Evolutionary conservation across 1,140 invertebrate genomes (phyloP), one percentile per base, ranked within the genome.

Genomic region (Triops longicaudatus): DNA sequence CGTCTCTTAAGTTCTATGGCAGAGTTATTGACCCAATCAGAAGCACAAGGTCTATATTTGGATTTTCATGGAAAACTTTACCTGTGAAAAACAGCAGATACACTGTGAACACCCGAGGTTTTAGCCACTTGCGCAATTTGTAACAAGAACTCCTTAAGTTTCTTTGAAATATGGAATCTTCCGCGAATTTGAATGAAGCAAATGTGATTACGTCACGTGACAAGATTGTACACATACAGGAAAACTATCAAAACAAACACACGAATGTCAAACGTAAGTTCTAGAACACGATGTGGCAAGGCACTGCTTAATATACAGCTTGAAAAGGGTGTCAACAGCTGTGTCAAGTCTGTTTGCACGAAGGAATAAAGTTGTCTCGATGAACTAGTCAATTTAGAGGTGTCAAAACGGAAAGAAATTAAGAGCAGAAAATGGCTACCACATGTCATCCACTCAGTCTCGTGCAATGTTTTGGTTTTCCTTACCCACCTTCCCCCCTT

Each of bases 391-490:
- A 63, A 63, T 5, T 37, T 63, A 63, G 22, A 63, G 10, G 50
- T 14, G 50, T 4, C 22, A 22, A 22, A 63, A 63, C 50, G 22
- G 50, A 63, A 9, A 63, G 50, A 63, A 63, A 63, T 63, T 63
- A 17, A 22, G 17, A 63, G 17, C 50, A 63, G 50, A 63, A 63
- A 63, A 63, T 63, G 50, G 50, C 50, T 63, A 63, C 50, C 50
- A 63, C 50, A 63, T 63, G 50, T 63, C 50, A 63, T 63, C 50
- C 50, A 63, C 50, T 63, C 50, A 63, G 50, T 63, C 50, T 63
- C 50, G 50, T 63, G 50, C 50, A 63, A 63, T 63, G 50, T 63
- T 63, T 63, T 63, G 50, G 50, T 63, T 63, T 63, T 63, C 50
- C 50, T 63, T 63, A 63, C 22, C 50, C 50, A n/a, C 50, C 50